Evolutionary conservation across 1,140 invertebrate species (phyloP), one percentile per base, ranked within the genome.

Genomic region (Alviniconcha marisindica): DNA sequence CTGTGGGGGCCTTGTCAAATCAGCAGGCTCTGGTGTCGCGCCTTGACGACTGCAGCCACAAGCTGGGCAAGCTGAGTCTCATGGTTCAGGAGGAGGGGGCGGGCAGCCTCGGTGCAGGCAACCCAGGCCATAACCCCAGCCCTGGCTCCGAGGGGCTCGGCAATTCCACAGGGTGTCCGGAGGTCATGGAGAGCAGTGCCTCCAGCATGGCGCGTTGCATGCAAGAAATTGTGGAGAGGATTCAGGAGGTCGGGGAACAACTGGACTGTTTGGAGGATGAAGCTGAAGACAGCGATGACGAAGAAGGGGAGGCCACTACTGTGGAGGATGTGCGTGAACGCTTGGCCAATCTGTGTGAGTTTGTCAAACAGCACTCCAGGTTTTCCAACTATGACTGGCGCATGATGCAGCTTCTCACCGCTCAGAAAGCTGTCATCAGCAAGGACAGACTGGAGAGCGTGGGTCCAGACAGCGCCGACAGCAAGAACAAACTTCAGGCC

Each of bases 201-300:
- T 81, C 86, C n/a, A 88, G 88, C 54, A 88, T 91, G 81, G 82
- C 89, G 38, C 83, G 84, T 1, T 91, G 89, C 88, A 82, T 91
- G 28, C 82, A 83, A 21, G 85, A 89, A 63, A 79, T 91, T 73
- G 85, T 85, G 77, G 88, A 89, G n/a, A 88, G 87, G 54, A 60
- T 91, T n/a, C 84, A 83, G 80, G 83, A 85, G 60, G 85, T 86
- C 18, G 83, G 82, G 4, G 84, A 87, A 73, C 83, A 79, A 78
- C 79, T 87, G 31, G 84, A 87, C 54, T 81, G 69, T 78, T 63
- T 89, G 5, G 85, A 90, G 10, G 86, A 88, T 63, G 89, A 88
- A 60, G 87, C 85, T 81, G 89, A 90, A 81, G 88, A 88, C 28
- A 82, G 77, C 85, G 56, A 89, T 85, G 63, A 91, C 86, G 85